Evolutionary conservation across 2,888 invertebrate species (phyloP).

Genomic region (Metacarcinus magister): DNA sequence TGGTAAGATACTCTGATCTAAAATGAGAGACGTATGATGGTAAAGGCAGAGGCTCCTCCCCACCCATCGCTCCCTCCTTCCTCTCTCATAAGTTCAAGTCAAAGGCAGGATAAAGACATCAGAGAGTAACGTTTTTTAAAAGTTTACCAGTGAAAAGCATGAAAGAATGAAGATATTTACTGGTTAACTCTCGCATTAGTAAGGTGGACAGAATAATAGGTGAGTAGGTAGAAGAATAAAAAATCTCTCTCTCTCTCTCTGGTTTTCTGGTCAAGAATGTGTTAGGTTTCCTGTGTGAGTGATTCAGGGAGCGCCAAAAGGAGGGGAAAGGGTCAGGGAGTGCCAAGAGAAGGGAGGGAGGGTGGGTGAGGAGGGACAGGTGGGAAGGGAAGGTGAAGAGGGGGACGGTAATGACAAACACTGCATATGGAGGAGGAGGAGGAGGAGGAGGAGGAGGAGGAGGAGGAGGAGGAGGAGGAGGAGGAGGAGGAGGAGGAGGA

Average conservation of each 20-base stretch:
- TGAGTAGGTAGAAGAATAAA: no score
- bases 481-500: neutral
- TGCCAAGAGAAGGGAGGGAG: neutral
- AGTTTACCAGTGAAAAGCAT: no score
- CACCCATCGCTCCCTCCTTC: no score
- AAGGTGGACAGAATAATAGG: no score
- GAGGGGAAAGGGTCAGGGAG: neutral
- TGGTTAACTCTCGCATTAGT: no score
- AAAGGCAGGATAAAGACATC: no score
- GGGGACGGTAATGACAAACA: constrained; percentile 12
- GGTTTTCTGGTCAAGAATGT: neutral
- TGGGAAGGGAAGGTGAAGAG: neutral
- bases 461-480: neutral
- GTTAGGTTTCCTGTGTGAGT: neutral
- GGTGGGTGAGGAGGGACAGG: neutral
- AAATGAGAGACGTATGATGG: no score
- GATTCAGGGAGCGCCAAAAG: neutral
- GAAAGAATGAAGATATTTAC: no score
- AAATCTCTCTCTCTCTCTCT: neutral
- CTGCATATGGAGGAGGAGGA: constrained; percentile 36
- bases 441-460: constrained; percentile 20
- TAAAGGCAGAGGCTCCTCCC: no score
- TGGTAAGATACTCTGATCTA: no score
- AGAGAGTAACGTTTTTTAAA: no score
- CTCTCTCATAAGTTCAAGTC: no score